Base-by-base conservation (phyloP, 2,888 invertebrate species). In the Microctonus hyperodae region DNA sequence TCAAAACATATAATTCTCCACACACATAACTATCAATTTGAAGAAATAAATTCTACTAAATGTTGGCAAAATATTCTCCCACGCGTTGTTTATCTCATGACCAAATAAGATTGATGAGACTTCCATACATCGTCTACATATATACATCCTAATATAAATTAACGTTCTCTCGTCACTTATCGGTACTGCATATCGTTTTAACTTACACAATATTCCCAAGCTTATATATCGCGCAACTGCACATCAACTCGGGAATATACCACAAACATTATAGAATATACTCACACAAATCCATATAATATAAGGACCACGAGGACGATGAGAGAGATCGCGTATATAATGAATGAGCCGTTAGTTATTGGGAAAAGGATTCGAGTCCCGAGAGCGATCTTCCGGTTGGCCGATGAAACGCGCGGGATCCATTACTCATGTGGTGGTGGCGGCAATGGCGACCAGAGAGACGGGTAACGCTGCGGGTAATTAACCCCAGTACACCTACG, bases 331-430 rank as follows among this genome's bases (percentile, higher is more conserved):
- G 55, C 28, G 51, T 10, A 50, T 57, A 58, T 67, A 62, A 63
- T 63, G 57, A 62, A 67, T 67, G 62, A 58, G 57, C 62, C 62
- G 67, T 63, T 50, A 51, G 57, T 66, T 61, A 67, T 67, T 62
- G 53, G 59, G 62, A 44, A 59, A 58, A 51, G 65, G 48, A 58
- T 72, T 61, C 58, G 58, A 65, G 68, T 69, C 68, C 64, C 67
- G 33, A 31, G 53, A 31, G 64, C 51, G 64, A 72, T 69, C 67
- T 69, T 66, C 69, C 64, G 59, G 64, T 68, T 64, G 65, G 62
- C 65, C 65, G 70, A 70, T 67, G 73, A 72, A 71, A 72, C 68
- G 67, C 69, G 65, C 67, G 68, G 68, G 68, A 70, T 73, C 70
- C 69, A 72, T 72, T 70, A 69, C 73, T 73, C 70, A 70, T 69